phyloP scores from a whole-genome alignment of 2,113 vertebrate genomes.

The Aegithalos caudatus region DNA sequence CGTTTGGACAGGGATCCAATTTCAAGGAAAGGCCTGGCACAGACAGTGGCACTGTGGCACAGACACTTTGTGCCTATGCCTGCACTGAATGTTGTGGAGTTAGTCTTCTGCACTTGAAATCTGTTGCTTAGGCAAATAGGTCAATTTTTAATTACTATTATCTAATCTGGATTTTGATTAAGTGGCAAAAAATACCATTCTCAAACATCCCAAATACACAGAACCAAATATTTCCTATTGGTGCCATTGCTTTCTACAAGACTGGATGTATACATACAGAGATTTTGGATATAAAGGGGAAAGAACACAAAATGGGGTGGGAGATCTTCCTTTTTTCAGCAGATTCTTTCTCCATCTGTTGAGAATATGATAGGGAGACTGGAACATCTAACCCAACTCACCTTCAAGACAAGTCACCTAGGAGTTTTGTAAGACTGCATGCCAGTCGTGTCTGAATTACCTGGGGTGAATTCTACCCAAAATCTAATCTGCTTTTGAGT shows the following conservation, averaged over 20 bases:
- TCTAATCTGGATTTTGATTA: background rate
- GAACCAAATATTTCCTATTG: background rate
- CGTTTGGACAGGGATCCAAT: fast-evolving
- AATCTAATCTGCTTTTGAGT: background rate
- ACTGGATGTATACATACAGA: background rate
- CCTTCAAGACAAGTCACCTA: background rate
- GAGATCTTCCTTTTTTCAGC: background rate
- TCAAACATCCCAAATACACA: background rate
- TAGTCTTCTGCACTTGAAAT: background rate
- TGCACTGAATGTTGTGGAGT: background rate
- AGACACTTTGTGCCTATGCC: background rate
- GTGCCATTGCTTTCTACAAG: background rate
- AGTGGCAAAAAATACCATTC: background rate
- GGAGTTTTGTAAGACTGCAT: background rate
- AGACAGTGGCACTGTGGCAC: background rate
- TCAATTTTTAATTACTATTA: background rate
- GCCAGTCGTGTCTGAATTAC: background rate
- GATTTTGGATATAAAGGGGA: background rate
- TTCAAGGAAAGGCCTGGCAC: background rate
- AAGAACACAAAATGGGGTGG: background rate
- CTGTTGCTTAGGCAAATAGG: background rate
- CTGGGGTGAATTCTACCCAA: background rate
- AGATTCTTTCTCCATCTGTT: background rate
- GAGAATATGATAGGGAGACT: background rate
- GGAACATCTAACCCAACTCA: background rate